A percentile compares a stretch with the other conserved stretches of the same genome.
Conservation (phyloP, 2,888 invertebrate species). For the Cantharis rufa region DNA sequence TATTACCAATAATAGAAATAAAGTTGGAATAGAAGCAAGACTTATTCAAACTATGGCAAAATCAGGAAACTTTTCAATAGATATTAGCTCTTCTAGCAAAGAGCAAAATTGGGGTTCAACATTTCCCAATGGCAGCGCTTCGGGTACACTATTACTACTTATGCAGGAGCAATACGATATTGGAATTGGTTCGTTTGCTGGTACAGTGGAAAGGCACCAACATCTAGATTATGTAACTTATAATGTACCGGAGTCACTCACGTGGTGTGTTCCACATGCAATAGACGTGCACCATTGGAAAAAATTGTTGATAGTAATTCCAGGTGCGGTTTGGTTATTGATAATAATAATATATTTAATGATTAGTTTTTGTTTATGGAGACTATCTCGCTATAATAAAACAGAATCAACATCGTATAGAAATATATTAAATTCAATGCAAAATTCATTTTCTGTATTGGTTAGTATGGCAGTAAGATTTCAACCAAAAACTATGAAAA, state of each 20-base stretch:
- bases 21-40: slow-evolving; percentile 42
- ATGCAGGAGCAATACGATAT: slow-evolving; percentile 42
- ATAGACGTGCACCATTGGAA: slow-evolving; percentile 38
- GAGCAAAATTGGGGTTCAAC: slow-evolving; percentile 39
- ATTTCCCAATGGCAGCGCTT: slow-evolving; percentile 37
- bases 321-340: slow-evolving; percentile 28
- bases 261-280: slow-evolving; percentile 50
- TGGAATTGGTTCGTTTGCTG: slow-evolving; percentile 47
- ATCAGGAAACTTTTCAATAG: slow-evolving; percentile 40
- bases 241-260: slow-evolving; percentile 46
- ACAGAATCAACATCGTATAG: slow-evolving; percentile 24
- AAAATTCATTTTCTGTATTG: slow-evolving; percentile 33
- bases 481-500: slow-evolving; percentile 36
- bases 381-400: neutral
- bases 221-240: slow-evolving; percentile 45
- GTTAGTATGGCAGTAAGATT: slow-evolving; percentile 35
- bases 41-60: slow-evolving; percentile 41
- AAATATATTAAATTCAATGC: slow-evolving; percentile 24
- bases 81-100: slow-evolving; percentile 33
- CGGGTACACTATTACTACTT: slow-evolving; percentile 41
- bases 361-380: slow-evolving; percentile 19
- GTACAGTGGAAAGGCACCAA: slow-evolving; percentile 38
- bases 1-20: slow-evolving; percentile 10
- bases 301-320: slow-evolving; percentile 33
- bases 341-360: slow-evolving; percentile 19